Evolutionary conservation across 2,888 invertebrate genomes (phyloP), one percentile per base, ranked within the genome.

Genomic region (Cerceris rybyensis): DNA sequence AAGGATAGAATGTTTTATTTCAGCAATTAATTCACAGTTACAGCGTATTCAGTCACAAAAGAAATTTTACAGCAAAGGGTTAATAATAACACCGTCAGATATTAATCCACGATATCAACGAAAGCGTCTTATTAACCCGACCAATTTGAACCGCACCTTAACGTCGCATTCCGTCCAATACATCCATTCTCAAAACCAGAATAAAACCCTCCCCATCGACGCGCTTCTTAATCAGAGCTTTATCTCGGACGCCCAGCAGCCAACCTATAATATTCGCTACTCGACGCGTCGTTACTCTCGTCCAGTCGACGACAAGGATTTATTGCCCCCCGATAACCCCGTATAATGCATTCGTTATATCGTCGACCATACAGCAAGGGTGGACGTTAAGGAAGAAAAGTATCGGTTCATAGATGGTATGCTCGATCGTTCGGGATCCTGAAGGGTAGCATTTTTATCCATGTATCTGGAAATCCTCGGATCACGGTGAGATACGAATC

Each of bases 331-430:
- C 63, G 80, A 80, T 80, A 79, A 54, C 68, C 28, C 49, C 57
- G 70, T 59, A 68, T 72, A 79, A 79, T 80, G 79, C 79, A 80
- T 80, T 80, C 74, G 66, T 79, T 79, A 79, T 75, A 79, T 74
- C 80, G 70, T 64, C 55, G 69, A 61, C 70, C 55, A 75, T 61
- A 67, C 58, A 49, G 46, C 61, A 63, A 16, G 67, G 63, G 58
- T 64, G 70, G 60, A 14, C 50, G 50, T 6, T 9, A n/a, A 14
- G 13, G 59, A 41, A 41, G n/a, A n/a, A 14, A 61, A 75, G 75
- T 71, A 65, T 71, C 72, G 28, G 7, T 60, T 57, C n/a, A 13
- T 17, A 54, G 49, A 64, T 69, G 63, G 46, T 69, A 78, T 58
- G 64, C 67, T 50, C 69, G 70, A 78, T 78, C 77, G 78, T 41